Percentiles rank a stretch among this genome's conserved stretches.
phyloP scores from a whole-genome alignment of 1,140 invertebrate species.

The Drosophila nasuta region DNA sequence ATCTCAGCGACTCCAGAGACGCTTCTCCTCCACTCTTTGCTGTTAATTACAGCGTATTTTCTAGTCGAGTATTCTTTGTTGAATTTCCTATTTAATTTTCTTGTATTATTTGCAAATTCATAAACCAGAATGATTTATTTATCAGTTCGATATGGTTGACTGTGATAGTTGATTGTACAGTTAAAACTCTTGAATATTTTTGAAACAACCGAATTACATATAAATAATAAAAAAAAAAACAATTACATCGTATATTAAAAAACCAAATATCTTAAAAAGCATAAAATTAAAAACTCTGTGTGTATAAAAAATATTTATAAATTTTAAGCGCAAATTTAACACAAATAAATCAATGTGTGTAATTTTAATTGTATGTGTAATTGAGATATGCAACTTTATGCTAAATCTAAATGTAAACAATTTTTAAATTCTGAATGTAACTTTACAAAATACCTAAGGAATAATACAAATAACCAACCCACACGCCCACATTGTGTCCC shows the following conservation, averaged over 20 bases:
- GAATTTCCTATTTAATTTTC: not conserved
- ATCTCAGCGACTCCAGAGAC: slow-evolving; percentile 4
- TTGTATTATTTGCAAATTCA: not conserved
- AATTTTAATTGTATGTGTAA: slow-evolving; percentile 68
- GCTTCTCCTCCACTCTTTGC: not conserved
- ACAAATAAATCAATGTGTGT: slow-evolving; percentile 67
- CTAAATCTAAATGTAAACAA: slow-evolving; percentile 80
- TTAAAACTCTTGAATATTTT: slow-evolving; percentile 79
- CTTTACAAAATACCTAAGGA: slow-evolving; percentile 53
- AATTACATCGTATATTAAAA: slow-evolving; percentile 9
- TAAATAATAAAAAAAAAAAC: slow-evolving; percentile 7
- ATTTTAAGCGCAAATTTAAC: slow-evolving; percentile 52
- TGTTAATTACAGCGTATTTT: slow-evolving; percentile 19
- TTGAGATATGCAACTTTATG: slow-evolving; percentile 64
- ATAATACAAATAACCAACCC: slow-evolving; percentile 47
- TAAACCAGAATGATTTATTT: slow-evolving; percentile 45
- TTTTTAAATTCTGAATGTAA: slow-evolving; percentile 82
- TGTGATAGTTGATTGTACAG: slow-evolving; percentile 85
- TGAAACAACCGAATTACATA: slow-evolving; percentile 54
- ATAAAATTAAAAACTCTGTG: slow-evolving; percentile 32
- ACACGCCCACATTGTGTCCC: slow-evolving; percentile 56
- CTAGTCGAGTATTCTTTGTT: slow-evolving; percentile 24
- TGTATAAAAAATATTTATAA: slow-evolving; percentile 51
- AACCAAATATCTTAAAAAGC: slow-evolving; percentile 9
- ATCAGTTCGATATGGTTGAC: slow-evolving; percentile 81